Percentiles rank a stretch among this genome's conserved stretches.
These are phyloP conservation scores for Bilobella aurantiaca DNA, from an alignment of 1,140 invertebrate genomes.

Conservation along the genomic window DNA sequence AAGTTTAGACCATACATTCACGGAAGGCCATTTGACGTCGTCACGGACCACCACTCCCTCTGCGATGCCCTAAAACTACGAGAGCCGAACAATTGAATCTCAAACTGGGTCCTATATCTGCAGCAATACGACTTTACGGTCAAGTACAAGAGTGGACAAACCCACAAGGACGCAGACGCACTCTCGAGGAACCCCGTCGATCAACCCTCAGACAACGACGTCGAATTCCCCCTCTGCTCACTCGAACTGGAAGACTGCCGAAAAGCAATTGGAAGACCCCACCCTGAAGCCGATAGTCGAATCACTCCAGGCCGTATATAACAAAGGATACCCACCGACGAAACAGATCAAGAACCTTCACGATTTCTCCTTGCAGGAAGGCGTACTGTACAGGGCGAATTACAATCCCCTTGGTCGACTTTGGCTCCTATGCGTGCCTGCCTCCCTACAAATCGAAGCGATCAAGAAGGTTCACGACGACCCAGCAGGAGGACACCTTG, in stretches of 20 bases:
- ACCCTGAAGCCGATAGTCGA: neutral
- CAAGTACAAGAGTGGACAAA: slow-evolving; percentile 10
- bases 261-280: slow-evolving; percentile 11
- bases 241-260: neutral
- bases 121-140: slow-evolving; percentile 14
- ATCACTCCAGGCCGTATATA: neutral
- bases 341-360: neutral
- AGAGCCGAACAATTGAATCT: slow-evolving; percentile 4
- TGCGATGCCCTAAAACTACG: neutral
- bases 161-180: slow-evolving; percentile 13
- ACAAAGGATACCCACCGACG: neutral
- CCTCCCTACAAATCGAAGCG: neutral
- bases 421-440: slow-evolving; percentile 10
- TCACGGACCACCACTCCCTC: slow-evolving; percentile 3
- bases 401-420: neutral
- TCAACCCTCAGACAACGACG: neutral
- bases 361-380: slow-evolving; percentile 9
- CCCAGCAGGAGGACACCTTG: slow-evolving; percentile 5
- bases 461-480: slow-evolving; percentile 15
- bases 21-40: neutral
- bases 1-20: slow-evolving; percentile 11
- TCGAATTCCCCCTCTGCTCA: neutral
- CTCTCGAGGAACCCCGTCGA: slow-evolving; percentile 17
- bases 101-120: slow-evolving; percentile 6
- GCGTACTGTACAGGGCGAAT: slow-evolving; percentile 14